Percentiles rank a stretch among this genome's conserved stretches.
Conservation (phyloP, 2,113 vertebrate genomes). For the Malurus melanocephalus region DNA sequence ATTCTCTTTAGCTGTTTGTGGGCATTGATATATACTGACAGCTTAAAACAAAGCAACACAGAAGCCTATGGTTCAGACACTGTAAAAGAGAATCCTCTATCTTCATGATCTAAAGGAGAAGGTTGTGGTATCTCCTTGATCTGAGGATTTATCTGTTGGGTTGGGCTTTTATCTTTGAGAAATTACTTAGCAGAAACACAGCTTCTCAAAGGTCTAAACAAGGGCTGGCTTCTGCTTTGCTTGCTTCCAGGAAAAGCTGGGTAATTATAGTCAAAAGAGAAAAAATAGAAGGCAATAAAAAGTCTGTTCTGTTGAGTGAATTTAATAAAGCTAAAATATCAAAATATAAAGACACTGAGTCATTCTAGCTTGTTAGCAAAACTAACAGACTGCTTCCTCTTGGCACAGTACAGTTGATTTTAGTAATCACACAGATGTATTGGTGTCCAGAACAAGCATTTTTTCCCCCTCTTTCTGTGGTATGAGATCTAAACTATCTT, state of each 20-base stretch:
- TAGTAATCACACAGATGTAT: neutral
- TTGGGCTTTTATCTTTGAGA: neutral
- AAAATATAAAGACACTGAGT: neutral
- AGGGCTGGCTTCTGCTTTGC: neutral
- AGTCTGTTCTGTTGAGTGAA: neutral
- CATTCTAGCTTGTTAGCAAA: conserved; percentile 6
- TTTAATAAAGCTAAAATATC: neutral
- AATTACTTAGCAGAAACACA: neutral
- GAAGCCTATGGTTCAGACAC: neutral
- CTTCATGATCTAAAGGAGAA: neutral
- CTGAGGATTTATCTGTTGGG: neutral
- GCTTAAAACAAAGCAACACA: neutral
- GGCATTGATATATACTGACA: neutral
- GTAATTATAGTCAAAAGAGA: neutral
- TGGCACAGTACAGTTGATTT: neutral
- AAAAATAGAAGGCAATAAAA: neutral
- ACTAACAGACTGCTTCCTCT: conserved; percentile 6
- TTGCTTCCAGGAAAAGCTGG: neutral
- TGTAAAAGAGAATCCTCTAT: neutral
- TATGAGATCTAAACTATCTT: neutral
- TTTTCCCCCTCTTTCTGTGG: neutral
- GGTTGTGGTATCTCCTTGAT: neutral
- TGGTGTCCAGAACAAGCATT: neutral
- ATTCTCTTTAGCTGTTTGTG: neutral
- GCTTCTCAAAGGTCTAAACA: neutral